phyloP scores from a whole-genome alignment of 2,888 invertebrate species.

The Colletes collaris region DNA sequence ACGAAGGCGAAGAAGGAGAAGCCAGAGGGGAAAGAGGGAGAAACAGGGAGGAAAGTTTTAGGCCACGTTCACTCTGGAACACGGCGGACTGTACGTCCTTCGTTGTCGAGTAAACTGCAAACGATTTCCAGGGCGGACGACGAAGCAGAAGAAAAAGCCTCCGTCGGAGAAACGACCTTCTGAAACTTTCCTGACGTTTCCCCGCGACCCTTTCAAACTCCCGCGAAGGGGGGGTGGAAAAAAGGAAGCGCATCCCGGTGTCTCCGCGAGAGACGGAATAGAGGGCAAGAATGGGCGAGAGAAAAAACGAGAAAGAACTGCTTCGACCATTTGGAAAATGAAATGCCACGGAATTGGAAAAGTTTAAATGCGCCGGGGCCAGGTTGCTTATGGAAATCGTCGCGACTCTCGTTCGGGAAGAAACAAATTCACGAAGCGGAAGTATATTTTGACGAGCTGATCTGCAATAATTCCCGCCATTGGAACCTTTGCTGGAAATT shows the following conservation, averaged over 20 bases:
- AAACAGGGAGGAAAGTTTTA: slow-evolving; percentile 51
- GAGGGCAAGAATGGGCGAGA: background rate
- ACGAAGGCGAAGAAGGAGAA: slow-evolving; percentile 32
- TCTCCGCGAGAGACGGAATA: slow-evolving; percentile 26
- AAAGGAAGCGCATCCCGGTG: background rate
- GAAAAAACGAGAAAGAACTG: slow-evolving; percentile 1
- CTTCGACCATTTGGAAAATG: slow-evolving; percentile 68
- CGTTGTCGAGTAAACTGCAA: slow-evolving; percentile 37
- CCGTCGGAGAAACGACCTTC: slow-evolving; percentile 41
- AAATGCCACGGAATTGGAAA: slow-evolving; percentile 71
- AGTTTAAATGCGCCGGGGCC: slow-evolving; percentile 67
- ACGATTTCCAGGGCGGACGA: slow-evolving; percentile 34
- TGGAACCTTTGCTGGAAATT: background rate
- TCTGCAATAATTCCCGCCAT: background rate
- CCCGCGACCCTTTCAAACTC: slow-evolving; percentile 17
- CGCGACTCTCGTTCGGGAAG: slow-evolving; percentile 7
- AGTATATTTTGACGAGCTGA: slow-evolving; percentile 25
- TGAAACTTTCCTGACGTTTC: slow-evolving; percentile 56
- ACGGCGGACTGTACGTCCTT: slow-evolving; percentile 14
- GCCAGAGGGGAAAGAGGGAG: background rate
- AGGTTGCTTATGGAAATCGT: slow-evolving; percentile 63
- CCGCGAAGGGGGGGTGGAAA: background rate
- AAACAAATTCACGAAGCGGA: slow-evolving; percentile 39
- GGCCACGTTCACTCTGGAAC: slow-evolving; percentile 54
- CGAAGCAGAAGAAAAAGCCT: slow-evolving; percentile 46